Evolutionary conservation across 1,140 invertebrate species (phyloP).

Genomic region (Planococcus citri): DNA sequence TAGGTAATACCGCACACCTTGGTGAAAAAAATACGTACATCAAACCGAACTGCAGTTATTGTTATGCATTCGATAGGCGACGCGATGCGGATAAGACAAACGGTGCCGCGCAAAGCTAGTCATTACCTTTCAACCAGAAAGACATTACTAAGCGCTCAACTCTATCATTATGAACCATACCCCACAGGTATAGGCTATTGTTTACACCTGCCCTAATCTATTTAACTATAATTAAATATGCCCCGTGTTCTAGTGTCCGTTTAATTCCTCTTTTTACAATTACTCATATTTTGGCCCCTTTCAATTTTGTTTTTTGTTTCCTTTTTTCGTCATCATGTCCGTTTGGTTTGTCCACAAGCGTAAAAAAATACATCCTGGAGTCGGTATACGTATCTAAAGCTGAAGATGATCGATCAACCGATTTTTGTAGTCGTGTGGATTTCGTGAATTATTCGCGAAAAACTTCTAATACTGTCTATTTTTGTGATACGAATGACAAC

Average conservation of each 20-base stretch:
- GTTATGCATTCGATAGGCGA: not conserved
- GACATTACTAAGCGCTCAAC: not conserved
- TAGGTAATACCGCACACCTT: not conserved
- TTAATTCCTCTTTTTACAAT: not conserved
- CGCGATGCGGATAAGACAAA: not conserved
- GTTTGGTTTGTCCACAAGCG: too few relatives aligned
- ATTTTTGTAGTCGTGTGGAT: too few relatives aligned
- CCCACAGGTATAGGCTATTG: not conserved
- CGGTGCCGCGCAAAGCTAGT: not conserved
- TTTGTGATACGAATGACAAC: too few relatives aligned
- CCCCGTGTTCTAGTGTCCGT: not conserved
- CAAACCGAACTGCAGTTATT: not conserved
- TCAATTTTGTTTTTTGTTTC: too few relatives aligned
- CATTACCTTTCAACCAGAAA: not conserved
- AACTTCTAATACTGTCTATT: too few relatives aligned
- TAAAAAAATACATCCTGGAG: too few relatives aligned
- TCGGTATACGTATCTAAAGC: too few relatives aligned
- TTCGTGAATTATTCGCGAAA: too few relatives aligned
- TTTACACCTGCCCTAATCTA: not conserved
- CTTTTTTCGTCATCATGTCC: too few relatives aligned
- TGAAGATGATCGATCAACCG: too few relatives aligned
- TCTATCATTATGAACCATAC: not conserved
- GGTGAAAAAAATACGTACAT: not conserved
- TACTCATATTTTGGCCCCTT: too few relatives aligned
- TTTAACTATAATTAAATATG: not conserved